Evolutionary conservation across 1,140 invertebrate genomes (phyloP).

Genomic region (Hycleus phaleratus): DNA sequence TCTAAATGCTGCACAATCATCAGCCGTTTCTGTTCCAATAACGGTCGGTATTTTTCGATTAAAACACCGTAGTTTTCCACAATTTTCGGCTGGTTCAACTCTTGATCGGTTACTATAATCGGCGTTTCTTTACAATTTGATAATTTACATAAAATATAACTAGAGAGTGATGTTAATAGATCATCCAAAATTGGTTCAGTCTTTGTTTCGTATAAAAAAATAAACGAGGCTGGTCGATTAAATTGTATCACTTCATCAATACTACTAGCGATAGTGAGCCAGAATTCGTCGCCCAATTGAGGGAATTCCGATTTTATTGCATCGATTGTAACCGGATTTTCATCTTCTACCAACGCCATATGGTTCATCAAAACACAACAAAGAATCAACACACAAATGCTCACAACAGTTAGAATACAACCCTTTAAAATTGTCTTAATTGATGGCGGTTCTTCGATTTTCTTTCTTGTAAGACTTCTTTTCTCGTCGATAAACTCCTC

Average conservation of each 20-base stretch:
- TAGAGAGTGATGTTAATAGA: slow-evolving; percentile 18
- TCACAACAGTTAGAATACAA: too few relatives aligned
- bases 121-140: slow-evolving; percentile 17
- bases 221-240: slow-evolving; percentile 25
- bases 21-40: slow-evolving; percentile 23
- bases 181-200: slow-evolving; percentile 16
- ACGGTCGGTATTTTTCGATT: slow-evolving; percentile 37
- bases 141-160: slow-evolving; percentile 22
- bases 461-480: too few relatives aligned
- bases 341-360: too few relatives aligned
- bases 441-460: too few relatives aligned
- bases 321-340: neutral
- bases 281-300: slow-evolving; percentile 23
- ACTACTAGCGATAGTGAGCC: slow-evolving; percentile 19
- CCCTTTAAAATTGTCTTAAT: too few relatives aligned
- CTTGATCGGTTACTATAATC: slow-evolving; percentile 15
- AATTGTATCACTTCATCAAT: slow-evolving; percentile 20
- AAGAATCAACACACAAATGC: too few relatives aligned
- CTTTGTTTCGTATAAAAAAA: slow-evolving; percentile 28
- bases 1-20: slow-evolving; percentile 45
- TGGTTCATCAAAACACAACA: too few relatives aligned
- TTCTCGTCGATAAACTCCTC: too few relatives aligned
- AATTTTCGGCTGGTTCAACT: slow-evolving; percentile 19
- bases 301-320: slow-evolving; percentile 21
- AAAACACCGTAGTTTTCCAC: slow-evolving; percentile 40